Evolutionary conservation across 2,888 invertebrate species (phyloP).

Genomic region (Tenthredo mesomela): DNA sequence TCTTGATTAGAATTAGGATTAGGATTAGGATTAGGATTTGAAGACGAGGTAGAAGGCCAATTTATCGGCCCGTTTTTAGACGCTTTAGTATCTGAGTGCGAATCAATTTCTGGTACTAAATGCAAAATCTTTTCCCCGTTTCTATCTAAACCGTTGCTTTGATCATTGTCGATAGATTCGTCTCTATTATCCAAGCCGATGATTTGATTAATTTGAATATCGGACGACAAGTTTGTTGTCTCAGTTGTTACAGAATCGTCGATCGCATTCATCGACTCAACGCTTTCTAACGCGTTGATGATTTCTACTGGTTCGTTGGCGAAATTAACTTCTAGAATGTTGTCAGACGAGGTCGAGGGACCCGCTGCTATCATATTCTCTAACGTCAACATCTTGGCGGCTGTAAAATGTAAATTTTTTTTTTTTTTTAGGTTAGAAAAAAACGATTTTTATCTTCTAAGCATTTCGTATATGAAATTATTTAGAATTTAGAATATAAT

Average conservation of each 20-base stretch:
- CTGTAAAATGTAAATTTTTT: no score
- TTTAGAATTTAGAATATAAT: background rate
- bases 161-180: background rate
- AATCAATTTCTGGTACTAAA: background rate
- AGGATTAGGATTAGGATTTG: background rate
- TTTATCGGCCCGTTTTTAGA: background rate
- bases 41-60: background rate
- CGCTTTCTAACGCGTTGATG: background rate
- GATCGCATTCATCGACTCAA: background rate
- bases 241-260: constrained; percentile 17
- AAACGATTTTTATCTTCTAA: background rate
- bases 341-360: background rate
- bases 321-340: background rate
- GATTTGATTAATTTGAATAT: constrained; percentile 40
- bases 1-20: background rate
- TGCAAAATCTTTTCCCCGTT: background rate
- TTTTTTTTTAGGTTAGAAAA: background rate
- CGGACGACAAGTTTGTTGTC: constrained; percentile 32
- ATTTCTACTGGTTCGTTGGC: background rate
- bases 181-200: constrained; percentile 37
- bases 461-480: background rate
- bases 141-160: background rate
- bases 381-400: background rate
- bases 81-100: background rate
- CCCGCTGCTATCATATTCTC: background rate